phyloP scores from a whole-genome alignment of 2,888 invertebrate genomes.

The Heliconius aoede region DNA sequence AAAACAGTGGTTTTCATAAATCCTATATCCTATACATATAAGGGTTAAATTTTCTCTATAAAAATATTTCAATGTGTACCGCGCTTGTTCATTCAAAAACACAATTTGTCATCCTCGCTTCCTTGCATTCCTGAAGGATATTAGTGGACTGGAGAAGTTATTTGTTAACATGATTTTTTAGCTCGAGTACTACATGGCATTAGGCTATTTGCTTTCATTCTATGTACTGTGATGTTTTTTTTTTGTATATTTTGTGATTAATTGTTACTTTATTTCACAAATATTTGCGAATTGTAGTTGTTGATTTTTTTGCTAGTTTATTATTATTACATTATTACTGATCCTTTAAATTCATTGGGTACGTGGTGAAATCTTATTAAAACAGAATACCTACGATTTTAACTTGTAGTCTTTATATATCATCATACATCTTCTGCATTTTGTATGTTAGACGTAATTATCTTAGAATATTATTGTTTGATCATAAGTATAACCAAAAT shows the following conservation, averaged over 20 bases:
- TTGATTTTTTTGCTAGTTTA: neutral
- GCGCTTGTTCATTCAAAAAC: conserved; percentile 39
- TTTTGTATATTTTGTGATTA: conserved; percentile 30
- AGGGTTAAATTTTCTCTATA: conserved; percentile 25
- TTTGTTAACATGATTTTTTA: conserved; percentile 44
- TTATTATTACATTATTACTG: neutral
- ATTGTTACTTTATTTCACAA: conserved; percentile 35
- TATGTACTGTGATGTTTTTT: conserved; percentile 30
- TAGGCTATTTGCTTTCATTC: conserved; percentile 40
- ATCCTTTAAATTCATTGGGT: neutral
- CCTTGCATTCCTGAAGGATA: conserved; percentile 49
- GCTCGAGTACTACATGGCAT: conserved; percentile 28
- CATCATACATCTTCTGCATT: neutral
- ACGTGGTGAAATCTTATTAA: too few relatives aligned
- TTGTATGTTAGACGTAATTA: neutral
- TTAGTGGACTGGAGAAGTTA: conserved; percentile 45
- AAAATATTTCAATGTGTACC: conserved; percentile 30
- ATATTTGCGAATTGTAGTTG: conserved; percentile 14
- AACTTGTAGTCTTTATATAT: neutral
- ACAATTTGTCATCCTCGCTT: conserved; percentile 51
- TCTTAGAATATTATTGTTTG: too few relatives aligned
- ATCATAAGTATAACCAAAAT: too few relatives aligned
- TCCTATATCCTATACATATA: conserved; percentile 29
- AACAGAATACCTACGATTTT: too few relatives aligned
- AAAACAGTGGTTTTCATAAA: conserved; percentile 18